These are phyloP conservation scores for Ceryle rudis DNA, from an alignment of 2,797 vertebrate genomes.

Conservation along the genomic window DNA sequence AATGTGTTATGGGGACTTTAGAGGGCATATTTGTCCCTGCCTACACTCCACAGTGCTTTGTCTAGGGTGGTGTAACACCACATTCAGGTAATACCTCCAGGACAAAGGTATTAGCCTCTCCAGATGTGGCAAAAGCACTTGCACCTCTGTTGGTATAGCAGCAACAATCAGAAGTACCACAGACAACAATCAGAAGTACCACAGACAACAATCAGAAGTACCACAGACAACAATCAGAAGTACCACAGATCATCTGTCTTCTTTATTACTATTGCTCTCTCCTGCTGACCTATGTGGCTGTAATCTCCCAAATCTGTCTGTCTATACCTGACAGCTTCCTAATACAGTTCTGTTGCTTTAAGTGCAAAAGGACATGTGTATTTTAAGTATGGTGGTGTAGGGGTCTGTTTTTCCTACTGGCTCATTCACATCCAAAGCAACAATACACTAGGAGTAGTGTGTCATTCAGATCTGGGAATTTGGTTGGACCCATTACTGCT, in stretches of 20 bases:
- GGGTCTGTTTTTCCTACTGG: background rate
- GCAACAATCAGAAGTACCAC: background rate
- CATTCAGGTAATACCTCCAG: background rate
- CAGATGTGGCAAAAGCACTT: background rate
- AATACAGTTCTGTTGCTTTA: slow-evolving; percentile 11
- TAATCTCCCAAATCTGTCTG: slow-evolving; percentile 7
- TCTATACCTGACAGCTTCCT: background rate
- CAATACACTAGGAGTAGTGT: background rate
- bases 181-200: no score
- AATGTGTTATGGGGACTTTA: background rate
- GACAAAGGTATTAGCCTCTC: background rate
- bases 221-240: accelerated
- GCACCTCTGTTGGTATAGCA: background rate
- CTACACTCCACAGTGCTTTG: background rate
- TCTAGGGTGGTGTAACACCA: background rate
- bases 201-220: no score
- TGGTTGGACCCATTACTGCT: background rate
- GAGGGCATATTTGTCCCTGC: background rate
- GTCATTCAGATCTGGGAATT: background rate
- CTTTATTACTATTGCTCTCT: slow-evolving; percentile 33
- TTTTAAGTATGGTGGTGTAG: background rate
- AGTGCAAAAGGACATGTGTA: background rate
- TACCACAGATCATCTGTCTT: background rate
- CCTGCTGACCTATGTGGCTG: background rate
- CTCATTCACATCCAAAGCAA: background rate